These are phyloP conservation scores for Caenorhabditis sp. DNA, from an alignment of 2,888 invertebrate genomes.

Conservation along the genomic window DNA sequence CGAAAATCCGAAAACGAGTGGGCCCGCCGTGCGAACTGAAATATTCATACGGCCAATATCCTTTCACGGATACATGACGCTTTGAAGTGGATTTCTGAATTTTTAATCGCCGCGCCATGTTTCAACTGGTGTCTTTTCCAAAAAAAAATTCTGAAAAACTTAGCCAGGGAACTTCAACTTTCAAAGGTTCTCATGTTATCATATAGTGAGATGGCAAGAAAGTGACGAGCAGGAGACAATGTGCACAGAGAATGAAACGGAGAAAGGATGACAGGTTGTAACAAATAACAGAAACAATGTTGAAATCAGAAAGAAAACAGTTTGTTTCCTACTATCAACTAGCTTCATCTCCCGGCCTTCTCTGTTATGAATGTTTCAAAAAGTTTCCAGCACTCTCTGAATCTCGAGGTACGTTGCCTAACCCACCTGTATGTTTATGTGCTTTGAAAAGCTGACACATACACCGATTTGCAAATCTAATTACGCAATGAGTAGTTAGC, in stretches of 20 bases:
- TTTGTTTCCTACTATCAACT: too few relatives aligned
- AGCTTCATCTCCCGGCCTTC: not conserved
- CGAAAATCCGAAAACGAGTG: slow-evolving; percentile 43
- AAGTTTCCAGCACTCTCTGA: slow-evolving; percentile 30
- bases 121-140: not conserved
- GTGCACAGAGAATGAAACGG: not conserved
- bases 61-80: slow-evolving; percentile 22
- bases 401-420: slow-evolving; percentile 19
- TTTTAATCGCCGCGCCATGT: slow-evolving; percentile 30
- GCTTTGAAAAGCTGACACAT: slow-evolving; percentile 19
- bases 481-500: slow-evolving; percentile 38
- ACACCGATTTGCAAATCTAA: slow-evolving; percentile 34
- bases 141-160: too few relatives aligned
- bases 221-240: not conserved
- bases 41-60: slow-evolving; percentile 40
- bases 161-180: too few relatives aligned
- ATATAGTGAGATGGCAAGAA: not conserved
- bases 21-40: slow-evolving; percentile 33
- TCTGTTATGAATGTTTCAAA: slow-evolving; percentile 24
- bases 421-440: slow-evolving; percentile 14
- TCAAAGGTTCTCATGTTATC: not conserved
- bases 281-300: not conserved
- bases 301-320: too few relatives aligned
- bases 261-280: slow-evolving; percentile 13
- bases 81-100: slow-evolving; percentile 27